A percentile compares a stretch with the other conserved stretches of the same genome.
Conservation (phyloP, 2,888 invertebrate genomes). For the Diarsia brunnea region DNA sequence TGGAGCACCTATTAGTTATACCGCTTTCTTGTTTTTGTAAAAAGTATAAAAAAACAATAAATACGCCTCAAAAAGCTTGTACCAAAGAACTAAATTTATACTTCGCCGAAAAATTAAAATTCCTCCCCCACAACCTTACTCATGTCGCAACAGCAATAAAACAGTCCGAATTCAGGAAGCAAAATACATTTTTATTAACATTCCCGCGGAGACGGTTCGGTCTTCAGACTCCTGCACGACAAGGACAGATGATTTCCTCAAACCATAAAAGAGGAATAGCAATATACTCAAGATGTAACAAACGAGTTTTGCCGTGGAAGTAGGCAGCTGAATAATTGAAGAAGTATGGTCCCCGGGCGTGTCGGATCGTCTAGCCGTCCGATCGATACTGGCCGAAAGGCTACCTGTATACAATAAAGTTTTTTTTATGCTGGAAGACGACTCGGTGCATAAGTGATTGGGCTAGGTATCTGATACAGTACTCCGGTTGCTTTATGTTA, state of each 20-base stretch:
- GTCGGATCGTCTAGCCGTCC: conserved; percentile 78
- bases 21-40: neutral
- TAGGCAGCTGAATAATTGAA: conserved; percentile 86
- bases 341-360: conserved; percentile 79
- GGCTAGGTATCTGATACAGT: neutral
- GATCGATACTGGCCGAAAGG: conserved; percentile 77
- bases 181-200: conserved; percentile 72
- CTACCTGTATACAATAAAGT: conserved; percentile 52
- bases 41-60: neutral
- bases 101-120: conserved; percentile 42
- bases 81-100: neutral
- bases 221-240: conserved; percentile 63
- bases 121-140: conserved; percentile 49
- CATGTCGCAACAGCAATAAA: conserved; percentile 65
- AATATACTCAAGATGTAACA: conserved; percentile 79
- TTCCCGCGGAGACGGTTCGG: conserved; percentile 62
- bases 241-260: conserved; percentile 71
- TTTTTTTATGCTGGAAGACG: conserved; percentile 24
- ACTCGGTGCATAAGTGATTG: conserved; percentile 30
- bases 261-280: conserved; percentile 77
- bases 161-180: conserved; percentile 61
- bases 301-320: conserved; percentile 72
- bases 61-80: neutral
- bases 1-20: too few species aligned
- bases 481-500: neutral